Evolutionary conservation across 2,888 invertebrate genomes (phyloP), one percentile per base, ranked within the genome.

Genomic region (Diplazon laetatorius): DNA sequence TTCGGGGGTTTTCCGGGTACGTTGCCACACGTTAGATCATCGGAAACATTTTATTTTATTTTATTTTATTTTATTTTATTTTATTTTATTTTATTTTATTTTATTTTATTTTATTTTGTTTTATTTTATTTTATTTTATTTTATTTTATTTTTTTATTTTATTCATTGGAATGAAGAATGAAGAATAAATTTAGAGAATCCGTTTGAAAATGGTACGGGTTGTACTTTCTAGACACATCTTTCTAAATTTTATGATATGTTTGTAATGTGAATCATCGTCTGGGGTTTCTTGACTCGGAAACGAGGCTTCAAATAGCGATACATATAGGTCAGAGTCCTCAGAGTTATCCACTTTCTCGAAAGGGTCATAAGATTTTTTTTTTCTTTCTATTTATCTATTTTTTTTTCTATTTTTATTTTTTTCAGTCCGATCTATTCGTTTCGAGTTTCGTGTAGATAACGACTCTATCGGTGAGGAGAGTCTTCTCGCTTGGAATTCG

Each of bases 261-360:
- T 52, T 65, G n/a, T 39, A 65, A 22, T 14, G 35, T 78, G 48
- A 75, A 72, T 80, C 78, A 75, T 75, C 59, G 50, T 52, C 63
- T 39, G 6, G 18, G n/a, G 57, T 39, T 65, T 65, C 69, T 70
- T 74, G 46, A 59, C 57, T 62, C 74, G 46, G 9, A 50, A 44
- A 55, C 52, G 48, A n/a, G n/a, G n/a, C 52, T 22, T 52, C 20
- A 35, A 57, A 50, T 63, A n/a, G n/a, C n/a, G n/a, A n/a, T n/a
- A n/a, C n/a, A n/a, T n/a, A n/a, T n/a, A n/a, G n/a, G n/a, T n/a
- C n/a, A n/a, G n/a, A n/a, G n/a, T n/a, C n/a, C n/a, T n/a, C n/a
- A n/a, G n/a, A 52, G 68, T 75, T 70, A 66, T 73, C 60, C 65
- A 70, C 73, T 73, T 75, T 70, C 73, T 62, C 76, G 75, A 70